Evolutionary conservation across 2,113 vertebrate genomes (phyloP), one percentile per base, ranked within the genome.

Genomic region (Etheostoma spectabile): DNA sequence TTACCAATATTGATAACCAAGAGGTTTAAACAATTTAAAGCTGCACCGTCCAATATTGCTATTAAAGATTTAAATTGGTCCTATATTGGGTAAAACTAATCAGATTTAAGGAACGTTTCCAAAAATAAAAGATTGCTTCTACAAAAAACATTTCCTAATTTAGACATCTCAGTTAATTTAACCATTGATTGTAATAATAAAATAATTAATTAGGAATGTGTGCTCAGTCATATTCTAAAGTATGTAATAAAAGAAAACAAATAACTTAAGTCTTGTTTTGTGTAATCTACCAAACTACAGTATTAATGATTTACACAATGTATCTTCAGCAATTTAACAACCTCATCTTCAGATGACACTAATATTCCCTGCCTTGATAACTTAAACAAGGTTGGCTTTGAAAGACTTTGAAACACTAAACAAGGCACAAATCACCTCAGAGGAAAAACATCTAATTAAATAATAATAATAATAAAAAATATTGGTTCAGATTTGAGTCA

Each of bases 401-500:
- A 52, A 5, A 33, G 8, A 51, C 4, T 42, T 69, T 59, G 18
- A 79, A 53, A 69, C 60, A 38, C 18, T 51, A 63, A 85, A 77
- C 70, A 91, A 91, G 89, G 91, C 91, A 90, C 88, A 78, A 67
- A 79, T 70, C 30, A 84, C 49, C 53, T 69, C 7, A 49, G 6
- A 69, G 19, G 19, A 74, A 79, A 38, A 0, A 71, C n/a, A 59
- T n/a, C 8, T 45, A 53, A 35, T 74, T 18, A 63, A 80, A 84
- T 46, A 66, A 48, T 30, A 1, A 27, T 73, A 53, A 38, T 19
- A n/a, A 13, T 73, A 74, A 66, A 35, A 62, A 74, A 67, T 18
- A 38, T 15, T 19, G 33, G 13, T 42, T 65, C n/a, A 53, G 52
- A 48, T 77, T 10, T 12, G 5, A 64, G 70, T 77, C 69, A 42